phyloP scores from a whole-genome alignment of 2,888 invertebrate genomes.

The Pheosia gnoma region DNA sequence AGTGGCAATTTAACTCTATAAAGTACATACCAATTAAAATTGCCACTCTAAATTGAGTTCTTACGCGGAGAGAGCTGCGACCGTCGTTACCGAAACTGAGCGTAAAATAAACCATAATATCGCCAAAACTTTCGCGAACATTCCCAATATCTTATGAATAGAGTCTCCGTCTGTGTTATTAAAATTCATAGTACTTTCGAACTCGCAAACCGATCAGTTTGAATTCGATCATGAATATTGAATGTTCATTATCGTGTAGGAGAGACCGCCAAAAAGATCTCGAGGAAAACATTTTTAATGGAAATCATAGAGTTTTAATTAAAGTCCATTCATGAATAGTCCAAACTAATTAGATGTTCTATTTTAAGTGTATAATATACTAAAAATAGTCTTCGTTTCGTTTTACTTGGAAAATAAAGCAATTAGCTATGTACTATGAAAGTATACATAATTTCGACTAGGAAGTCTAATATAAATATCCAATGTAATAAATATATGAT shows the following conservation, averaged over 20 bases:
- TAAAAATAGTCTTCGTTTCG: too few relatives aligned
- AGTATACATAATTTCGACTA: too few relatives aligned
- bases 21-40: too few relatives aligned
- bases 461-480: too few relatives aligned
- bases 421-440: too few relatives aligned
- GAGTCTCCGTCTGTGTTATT: neutral
- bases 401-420: too few relatives aligned
- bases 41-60: too few relatives aligned
- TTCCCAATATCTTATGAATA: neutral
- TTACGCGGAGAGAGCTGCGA: neutral
- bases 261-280: slow-evolving; percentile 13
- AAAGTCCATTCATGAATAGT: slow-evolving; percentile 12
- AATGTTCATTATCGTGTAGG: slow-evolving; percentile 16
- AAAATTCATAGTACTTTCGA: slow-evolving; percentile 5
- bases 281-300: slow-evolving; percentile 15
- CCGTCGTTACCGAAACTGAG: neutral
- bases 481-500: too few relatives aligned
- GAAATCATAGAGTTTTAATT: slow-evolving; percentile 26
- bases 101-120: slow-evolving; percentile 1
- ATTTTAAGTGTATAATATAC: neutral
- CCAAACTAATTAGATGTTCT: slow-evolving; percentile 1
- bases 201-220: slow-evolving; percentile 4
- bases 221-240: slow-evolving; percentile 25
- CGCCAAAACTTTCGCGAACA: neutral
- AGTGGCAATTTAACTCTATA: too few relatives aligned